phyloP scores from a whole-genome alignment of 2,797 vertebrate species.

The Pachyuromys duprasi region DNA sequence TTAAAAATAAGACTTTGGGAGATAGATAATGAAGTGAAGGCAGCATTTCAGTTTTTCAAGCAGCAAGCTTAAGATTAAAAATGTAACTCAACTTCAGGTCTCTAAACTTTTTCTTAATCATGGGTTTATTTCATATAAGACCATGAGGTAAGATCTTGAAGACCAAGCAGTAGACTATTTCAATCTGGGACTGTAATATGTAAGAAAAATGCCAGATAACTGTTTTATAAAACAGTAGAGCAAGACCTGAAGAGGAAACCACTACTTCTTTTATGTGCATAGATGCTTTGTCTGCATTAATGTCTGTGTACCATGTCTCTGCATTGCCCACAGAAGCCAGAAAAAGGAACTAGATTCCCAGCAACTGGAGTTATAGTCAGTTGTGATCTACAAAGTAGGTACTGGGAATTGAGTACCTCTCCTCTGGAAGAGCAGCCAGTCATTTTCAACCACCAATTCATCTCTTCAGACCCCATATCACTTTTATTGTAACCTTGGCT shows the following conservation, averaged over 20 bases:
- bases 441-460: not conserved
- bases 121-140: not conserved
- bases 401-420: not conserved
- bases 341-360: not conserved
- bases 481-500: not conserved
- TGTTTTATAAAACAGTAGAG: not conserved
- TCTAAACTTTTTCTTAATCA: not conserved
- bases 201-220: not conserved
- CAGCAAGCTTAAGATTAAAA: not conserved
- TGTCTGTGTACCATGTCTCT: not conserved
- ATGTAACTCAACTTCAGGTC: not conserved
- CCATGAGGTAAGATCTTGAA: not conserved
- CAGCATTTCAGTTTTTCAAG: not conserved
- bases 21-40: not conserved
- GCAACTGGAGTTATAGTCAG: not conserved
- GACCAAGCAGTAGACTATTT: not conserved
- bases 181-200: not conserved
- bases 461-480: not conserved
- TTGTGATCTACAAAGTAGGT: not conserved
- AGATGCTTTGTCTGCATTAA: not conserved
- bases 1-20: not conserved
- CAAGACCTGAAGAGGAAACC: not conserved
- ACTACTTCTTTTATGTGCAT: not conserved
- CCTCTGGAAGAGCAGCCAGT: not conserved
- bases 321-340: not conserved